Conservation (phyloP, 1,140 invertebrate species). For the Pantala flavescens region DNA sequence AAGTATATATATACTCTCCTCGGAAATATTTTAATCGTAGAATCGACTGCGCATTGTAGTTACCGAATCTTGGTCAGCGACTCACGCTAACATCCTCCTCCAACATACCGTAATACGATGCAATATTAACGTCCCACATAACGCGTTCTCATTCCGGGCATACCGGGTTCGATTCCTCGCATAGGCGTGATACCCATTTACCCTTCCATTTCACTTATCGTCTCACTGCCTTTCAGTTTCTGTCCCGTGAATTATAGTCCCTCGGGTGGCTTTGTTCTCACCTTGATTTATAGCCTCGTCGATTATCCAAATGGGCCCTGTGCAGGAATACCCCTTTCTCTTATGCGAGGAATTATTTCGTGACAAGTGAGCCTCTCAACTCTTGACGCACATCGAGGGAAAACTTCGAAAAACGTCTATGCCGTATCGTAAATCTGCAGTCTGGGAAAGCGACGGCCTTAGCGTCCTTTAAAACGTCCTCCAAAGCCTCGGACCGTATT, state of each 20-base stretch:
- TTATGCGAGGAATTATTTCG: slow-evolving; percentile 6
- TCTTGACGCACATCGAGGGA: neutral
- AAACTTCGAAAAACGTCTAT: neutral
- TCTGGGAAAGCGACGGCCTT: neutral
- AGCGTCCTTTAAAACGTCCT: neutral
- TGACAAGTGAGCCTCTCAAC: slow-evolving; percentile 4
- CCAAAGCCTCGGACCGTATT: neutral
- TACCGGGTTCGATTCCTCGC: neutral
- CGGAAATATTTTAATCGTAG: too few relatives aligned
- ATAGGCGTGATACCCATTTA: neutral
- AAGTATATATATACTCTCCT: too few relatives aligned
- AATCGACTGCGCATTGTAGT: too few relatives aligned
- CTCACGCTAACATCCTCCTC: neutral
- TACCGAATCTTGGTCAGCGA: too few relatives aligned
- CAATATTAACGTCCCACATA: neutral
- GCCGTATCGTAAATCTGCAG: neutral
- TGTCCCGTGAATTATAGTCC: neutral
- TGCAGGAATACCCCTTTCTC: neutral
- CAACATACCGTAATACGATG: neutral
- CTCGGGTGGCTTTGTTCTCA: neutral
- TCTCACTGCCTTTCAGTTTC: neutral
- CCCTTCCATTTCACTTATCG: slow-evolving; percentile 8
- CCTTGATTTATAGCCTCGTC: slow-evolving; percentile 2
- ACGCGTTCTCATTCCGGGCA: neutral
- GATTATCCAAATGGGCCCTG: neutral